Conservation (phyloP, 2,888 invertebrate genomes). For the Epinotia brunnichana region DNA sequence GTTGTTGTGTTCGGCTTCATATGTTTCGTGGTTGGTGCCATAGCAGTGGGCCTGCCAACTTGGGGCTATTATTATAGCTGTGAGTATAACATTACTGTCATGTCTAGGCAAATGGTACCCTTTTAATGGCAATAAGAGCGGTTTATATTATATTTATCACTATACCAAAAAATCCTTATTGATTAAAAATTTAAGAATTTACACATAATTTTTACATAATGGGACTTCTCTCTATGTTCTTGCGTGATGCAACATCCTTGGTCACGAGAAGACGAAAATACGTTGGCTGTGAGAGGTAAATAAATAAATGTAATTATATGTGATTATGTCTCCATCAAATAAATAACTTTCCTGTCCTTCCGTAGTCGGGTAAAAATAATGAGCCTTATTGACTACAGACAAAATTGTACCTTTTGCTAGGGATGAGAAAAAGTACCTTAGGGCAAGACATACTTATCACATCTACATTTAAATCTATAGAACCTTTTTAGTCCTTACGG, state of each 20-base stretch:
- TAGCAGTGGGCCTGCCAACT: slow-evolving; percentile 91
- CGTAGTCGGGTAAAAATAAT: no score
- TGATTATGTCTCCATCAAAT: no score
- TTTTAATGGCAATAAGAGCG: background rate
- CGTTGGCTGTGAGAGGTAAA: no score
- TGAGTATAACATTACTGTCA: slow-evolving; percentile 64
- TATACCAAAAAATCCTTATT: no score
- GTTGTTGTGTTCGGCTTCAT: slow-evolving; percentile 89
- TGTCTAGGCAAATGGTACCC: background rate
- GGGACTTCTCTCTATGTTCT: no score
- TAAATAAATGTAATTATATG: no score
- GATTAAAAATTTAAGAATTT: no score
- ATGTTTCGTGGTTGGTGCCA: slow-evolving; percentile 91
- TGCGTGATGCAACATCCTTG: no score
- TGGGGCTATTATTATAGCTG: slow-evolving; percentile 94
- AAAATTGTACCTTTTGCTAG: background rate
- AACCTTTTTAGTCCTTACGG: background rate
- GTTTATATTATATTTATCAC: background rate
- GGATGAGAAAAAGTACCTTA: background rate
- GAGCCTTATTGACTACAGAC: background rate
- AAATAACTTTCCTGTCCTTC: no score
- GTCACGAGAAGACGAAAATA: no score
- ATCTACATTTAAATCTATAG: background rate
- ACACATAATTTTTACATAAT: no score
- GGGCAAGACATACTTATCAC: background rate